Conservation (phyloP, 2,113 vertebrate genomes). For the Accipiter cooperii region DNA sequence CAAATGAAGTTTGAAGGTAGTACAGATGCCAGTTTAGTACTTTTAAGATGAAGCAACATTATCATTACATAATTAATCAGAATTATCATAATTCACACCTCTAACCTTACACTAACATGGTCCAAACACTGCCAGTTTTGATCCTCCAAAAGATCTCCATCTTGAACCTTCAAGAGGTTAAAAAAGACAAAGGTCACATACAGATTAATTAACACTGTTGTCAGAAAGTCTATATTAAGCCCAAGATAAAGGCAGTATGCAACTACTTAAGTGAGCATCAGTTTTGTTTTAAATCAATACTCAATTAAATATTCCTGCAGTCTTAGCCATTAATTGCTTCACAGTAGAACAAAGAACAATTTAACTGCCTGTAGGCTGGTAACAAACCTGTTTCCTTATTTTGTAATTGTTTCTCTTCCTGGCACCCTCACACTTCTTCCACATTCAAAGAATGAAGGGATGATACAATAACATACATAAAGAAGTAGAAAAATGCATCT, state of each 20-base stretch:
- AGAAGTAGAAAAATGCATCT: neutral
- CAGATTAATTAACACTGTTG: neutral
- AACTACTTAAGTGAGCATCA: conserved; percentile 14
- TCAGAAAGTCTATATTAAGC: neutral
- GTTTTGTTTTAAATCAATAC: conserved; percentile 67
- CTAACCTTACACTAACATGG: neutral
- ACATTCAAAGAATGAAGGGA: neutral
- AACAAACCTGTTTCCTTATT: neutral
- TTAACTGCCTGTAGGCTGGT: conserved; percentile 29
- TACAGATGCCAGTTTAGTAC: neutral
- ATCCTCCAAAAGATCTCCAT: neutral
- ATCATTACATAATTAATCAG: neutral
- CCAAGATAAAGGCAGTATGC: neutral
- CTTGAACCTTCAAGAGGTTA: neutral
- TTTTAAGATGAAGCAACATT: neutral
- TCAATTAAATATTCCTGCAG: conserved; percentile 64
- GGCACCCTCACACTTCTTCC: neutral
- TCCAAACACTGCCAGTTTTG: neutral
- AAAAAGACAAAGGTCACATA: neutral
- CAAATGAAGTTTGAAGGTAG: neutral
- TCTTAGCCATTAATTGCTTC: conserved; percentile 56
- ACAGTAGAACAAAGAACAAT: conserved; percentile 42
- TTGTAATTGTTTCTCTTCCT: neutral
- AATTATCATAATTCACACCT: neutral
- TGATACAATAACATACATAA: neutral